Conservation (phyloP, 2,888 invertebrate genomes). For the Chouioia cunea region DNA sequence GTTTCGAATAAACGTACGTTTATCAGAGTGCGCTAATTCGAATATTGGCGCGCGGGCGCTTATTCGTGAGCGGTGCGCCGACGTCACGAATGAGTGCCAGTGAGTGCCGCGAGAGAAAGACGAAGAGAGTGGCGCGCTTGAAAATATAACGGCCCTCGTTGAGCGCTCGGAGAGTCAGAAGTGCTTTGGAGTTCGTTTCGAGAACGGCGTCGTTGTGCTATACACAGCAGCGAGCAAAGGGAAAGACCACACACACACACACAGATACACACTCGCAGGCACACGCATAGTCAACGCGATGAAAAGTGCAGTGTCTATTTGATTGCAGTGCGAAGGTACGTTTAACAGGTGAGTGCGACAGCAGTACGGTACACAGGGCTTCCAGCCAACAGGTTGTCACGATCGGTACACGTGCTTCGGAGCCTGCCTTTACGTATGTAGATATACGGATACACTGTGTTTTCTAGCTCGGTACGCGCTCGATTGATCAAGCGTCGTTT, state of each 20-base stretch:
- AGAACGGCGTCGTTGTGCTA: not conserved
- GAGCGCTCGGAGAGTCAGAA: conserved; percentile 1
- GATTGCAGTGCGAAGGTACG: too few species aligned
- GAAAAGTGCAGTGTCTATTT: conserved; percentile 4
- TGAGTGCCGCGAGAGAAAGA: not conserved
- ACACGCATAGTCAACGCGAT: not conserved
- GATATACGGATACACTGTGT: too few species aligned
- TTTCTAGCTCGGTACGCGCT: too few species aligned
- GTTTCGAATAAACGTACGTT: too few species aligned
- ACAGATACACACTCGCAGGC: not conserved
- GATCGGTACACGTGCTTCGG: too few species aligned
- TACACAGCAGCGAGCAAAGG: too few species aligned
- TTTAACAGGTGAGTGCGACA: too few species aligned
- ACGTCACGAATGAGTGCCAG: not conserved
- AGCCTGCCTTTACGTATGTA: too few species aligned
- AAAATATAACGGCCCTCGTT: conserved; percentile 13
- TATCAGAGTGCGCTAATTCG: not conserved
- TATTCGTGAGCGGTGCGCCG: not conserved
- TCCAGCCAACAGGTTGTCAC: too few species aligned
- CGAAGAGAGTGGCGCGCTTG: not conserved
- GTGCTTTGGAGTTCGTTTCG: conserved; percentile 11
- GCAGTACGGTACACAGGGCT: too few species aligned
- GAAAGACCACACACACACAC: too few species aligned
- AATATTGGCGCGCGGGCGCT: not conserved
- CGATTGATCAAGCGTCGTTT: too few species aligned